Evolutionary conservation across 2,888 invertebrate genomes (phyloP), one percentile per base, ranked within the genome.

Genomic region (Cetonia aurata): DNA sequence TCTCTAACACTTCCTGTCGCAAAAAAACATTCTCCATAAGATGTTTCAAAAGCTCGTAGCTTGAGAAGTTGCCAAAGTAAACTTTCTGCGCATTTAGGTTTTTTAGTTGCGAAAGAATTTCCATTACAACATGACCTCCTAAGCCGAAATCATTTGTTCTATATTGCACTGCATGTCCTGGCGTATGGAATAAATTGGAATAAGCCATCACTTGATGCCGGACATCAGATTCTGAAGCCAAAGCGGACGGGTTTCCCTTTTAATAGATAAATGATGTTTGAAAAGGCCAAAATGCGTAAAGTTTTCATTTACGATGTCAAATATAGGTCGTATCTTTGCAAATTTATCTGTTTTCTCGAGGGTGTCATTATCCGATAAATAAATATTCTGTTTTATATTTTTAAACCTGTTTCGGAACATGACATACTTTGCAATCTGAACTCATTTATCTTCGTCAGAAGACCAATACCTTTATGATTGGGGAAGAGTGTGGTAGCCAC

Each of bases 261-360:
- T 19, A 52, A 25, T 25, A 25, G 25, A 25, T 25, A 25, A 25
- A 25, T 25, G 25, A 25, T 4, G 25, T 25, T 25, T 25, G 25
- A 25, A 25, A 25, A 25, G 3, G 4, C 25, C 25, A 25, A 25
- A 25, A 1, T 25, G 25, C 25, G n/a, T n/a, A n/a, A 10, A 55
- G 33, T 55, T 69, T 68, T 67, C 73, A 74, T 68, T 75, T 15
- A 68, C 78, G 77, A 19, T 46, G 69, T 79, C 73, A 53, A 77
- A 72, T 62, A 78, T 67, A 33, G 73, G 78, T 55, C 68, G 59
- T 10, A 79, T 44, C 77, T 78, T 79, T 44, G 75, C 69, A 74
- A 77, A 78, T 73, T 76, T 78, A 71, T 78, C 74, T 56, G 70
- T 71, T 72, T 75, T 75, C 31, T 78, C 72, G 10, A 78, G 50